phyloP scores from a whole-genome alignment of 1,140 invertebrate genomes.

The Trichoplusia ni region DNA sequence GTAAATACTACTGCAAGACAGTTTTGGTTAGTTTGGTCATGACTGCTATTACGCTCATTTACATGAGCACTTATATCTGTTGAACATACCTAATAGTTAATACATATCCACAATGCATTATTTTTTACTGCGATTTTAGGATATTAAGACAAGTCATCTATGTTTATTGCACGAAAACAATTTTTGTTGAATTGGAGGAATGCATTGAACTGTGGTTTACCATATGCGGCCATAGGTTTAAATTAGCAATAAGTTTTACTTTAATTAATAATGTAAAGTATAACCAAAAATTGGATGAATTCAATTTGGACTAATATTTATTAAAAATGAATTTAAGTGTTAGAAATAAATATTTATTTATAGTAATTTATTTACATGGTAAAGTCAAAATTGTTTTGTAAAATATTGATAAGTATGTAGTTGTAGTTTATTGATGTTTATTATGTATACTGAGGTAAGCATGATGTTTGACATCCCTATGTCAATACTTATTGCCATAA shows the following conservation, averaged over 20 bases:
- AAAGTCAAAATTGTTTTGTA: neutral
- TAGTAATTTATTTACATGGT: conserved; percentile 1
- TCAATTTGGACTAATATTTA: conserved; percentile 12
- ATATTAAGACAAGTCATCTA: conserved; percentile 1
- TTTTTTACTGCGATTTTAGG: conserved; percentile 6
- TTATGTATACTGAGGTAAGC: neutral
- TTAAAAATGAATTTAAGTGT: conserved; percentile 8
- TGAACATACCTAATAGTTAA: no score
- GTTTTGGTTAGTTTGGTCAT: no score
- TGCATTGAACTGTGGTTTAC: neutral
- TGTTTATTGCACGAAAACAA: neutral
- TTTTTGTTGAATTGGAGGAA: neutral
- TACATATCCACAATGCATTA: conserved; percentile 15
- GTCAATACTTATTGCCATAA: neutral
- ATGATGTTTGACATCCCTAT: neutral
- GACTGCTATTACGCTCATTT: no score
- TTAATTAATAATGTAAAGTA: neutral
- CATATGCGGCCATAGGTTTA: no score
- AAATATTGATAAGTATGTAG: neutral
- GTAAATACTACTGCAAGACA: no score
- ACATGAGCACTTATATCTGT: no score
- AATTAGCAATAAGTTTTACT: neutral
- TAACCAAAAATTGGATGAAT: conserved; percentile 30
- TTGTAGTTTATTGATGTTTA: neutral
- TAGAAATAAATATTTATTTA: conserved; percentile 8